phyloP scores from a whole-genome alignment of 1,140 invertebrate genomes.

The Meloidogyne hapla region DNA sequence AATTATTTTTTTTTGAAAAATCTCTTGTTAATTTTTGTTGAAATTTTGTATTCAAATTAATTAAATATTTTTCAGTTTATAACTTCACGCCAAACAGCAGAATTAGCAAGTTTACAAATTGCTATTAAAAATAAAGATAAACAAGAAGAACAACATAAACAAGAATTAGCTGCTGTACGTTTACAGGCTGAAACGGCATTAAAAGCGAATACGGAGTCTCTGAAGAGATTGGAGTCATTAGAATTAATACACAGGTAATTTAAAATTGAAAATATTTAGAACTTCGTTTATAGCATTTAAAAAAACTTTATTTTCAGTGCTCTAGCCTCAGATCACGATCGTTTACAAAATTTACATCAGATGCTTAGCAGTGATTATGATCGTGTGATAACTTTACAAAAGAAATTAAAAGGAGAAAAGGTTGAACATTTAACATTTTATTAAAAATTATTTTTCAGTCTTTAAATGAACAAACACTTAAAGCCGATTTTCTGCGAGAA shows the following conservation, averaged over 20 bases:
- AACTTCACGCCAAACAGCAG: conserved; percentile 30
- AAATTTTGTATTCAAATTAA: conserved; percentile 16
- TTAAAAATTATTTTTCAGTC: conserved; percentile 18
- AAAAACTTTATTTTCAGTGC: conserved; percentile 9
- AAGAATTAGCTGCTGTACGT: conserved; percentile 34
- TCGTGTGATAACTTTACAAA: conserved; percentile 32
- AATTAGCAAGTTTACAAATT: conserved; percentile 40
- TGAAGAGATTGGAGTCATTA: conserved; percentile 26
- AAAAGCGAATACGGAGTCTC: conserved; percentile 21
- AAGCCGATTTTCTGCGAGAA: conserved; percentile 35
- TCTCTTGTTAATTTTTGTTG: neutral
- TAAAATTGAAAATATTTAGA: neutral
- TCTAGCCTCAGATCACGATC: conserved; percentile 38
- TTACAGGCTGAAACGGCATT: conserved; percentile 31
- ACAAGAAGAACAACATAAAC: conserved; percentile 34
- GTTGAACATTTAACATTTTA: conserved; percentile 1
- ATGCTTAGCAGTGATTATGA: conserved; percentile 42
- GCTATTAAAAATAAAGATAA: conserved; percentile 34
- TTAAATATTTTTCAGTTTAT: conserved; percentile 27
- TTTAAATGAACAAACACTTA: conserved; percentile 28
- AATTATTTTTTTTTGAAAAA: too few species aligned
- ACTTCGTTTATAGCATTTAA: too few species aligned
- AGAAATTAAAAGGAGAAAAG: conserved; percentile 39
- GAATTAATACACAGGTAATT: conserved; percentile 32
- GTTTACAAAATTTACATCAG: conserved; percentile 42